These are phyloP conservation scores for Calcarius lapponicus DNA, from an alignment of 2,797 vertebrate species.

Conservation along the genomic window DNA sequence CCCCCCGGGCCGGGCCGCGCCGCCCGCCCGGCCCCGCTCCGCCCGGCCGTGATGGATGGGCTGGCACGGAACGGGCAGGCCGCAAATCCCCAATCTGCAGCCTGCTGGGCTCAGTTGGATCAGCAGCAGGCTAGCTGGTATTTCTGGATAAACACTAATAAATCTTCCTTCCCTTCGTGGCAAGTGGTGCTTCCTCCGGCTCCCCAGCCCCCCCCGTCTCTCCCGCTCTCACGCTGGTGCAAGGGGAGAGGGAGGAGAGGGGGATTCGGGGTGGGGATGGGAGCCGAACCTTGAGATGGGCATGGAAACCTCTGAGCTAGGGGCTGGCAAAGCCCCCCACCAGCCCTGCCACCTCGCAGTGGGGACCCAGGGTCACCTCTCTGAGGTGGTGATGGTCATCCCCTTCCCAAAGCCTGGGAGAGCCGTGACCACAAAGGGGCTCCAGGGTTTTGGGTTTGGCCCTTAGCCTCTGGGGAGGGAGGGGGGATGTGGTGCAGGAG, in stretches of 20 bases:
- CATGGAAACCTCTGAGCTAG: background rate
- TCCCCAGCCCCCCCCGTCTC: background rate
- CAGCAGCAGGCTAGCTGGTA: slow-evolving; percentile 74
- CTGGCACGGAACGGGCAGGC: slow-evolving; percentile 46
- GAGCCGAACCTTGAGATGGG: background rate
- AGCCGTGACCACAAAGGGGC: background rate
- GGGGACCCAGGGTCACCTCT: background rate
- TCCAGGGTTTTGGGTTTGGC: background rate
- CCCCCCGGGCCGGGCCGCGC: background rate
- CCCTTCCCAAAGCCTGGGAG: background rate
- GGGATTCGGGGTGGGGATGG: background rate
- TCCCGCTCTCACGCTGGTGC: background rate
- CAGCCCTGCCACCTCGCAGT: background rate
- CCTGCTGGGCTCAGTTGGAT: slow-evolving; percentile 72
- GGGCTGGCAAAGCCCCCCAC: background rate
- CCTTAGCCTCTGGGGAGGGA: background rate
- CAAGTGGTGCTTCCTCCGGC: slow-evolving; percentile 50
- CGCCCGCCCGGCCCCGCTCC: background rate
- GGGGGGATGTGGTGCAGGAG: rapidly evolving
- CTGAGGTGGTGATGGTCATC: background rate
- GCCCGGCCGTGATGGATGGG: slow-evolving; percentile 52
- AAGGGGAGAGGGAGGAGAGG: background rate
- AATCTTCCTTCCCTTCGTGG: slow-evolving; percentile 66
- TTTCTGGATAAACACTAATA: slow-evolving; percentile 77
- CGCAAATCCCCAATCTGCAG: slow-evolving; percentile 70